Percentiles rank a stretch among this genome's conserved stretches.
Conservation (phyloP, 2,113 vertebrate genomes). For the Dipodomys merriami region DNA sequence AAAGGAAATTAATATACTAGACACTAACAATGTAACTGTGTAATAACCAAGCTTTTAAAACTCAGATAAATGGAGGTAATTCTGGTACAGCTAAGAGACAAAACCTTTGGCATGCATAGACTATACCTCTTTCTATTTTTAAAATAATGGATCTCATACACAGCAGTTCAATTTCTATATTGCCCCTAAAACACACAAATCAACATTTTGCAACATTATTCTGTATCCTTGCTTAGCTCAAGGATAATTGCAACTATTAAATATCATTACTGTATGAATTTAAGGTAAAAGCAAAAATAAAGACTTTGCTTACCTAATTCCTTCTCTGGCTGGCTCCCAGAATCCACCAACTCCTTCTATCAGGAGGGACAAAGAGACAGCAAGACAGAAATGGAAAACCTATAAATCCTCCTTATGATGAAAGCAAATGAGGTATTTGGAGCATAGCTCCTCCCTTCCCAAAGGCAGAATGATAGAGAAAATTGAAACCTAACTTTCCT, state of each 20-base stretch:
- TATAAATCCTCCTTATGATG: neutral
- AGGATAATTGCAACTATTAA: conserved; percentile 45
- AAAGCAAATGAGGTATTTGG: neutral
- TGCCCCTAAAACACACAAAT: conserved; percentile 59
- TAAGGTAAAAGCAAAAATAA: conserved; percentile 56
- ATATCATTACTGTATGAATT: conserved; percentile 37
- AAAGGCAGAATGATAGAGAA: neutral
- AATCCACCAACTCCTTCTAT: conserved; percentile 50
- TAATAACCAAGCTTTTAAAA: conserved; percentile 29
- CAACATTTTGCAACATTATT: conserved; percentile 37
- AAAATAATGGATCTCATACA: conserved; percentile 24
- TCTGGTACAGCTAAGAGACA: neutral
- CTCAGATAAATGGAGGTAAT: conserved; percentile 43
- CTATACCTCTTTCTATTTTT: conserved; percentile 40
- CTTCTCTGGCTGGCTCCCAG: conserved; percentile 62
- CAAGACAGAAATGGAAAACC: conserved; percentile 18
- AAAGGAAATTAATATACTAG: conserved; percentile 50
- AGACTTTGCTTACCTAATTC: conserved; percentile 68
- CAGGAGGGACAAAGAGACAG: conserved; percentile 45
- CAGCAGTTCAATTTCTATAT: neutral
- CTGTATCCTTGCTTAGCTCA: conserved; percentile 41
- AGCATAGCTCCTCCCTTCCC: neutral
- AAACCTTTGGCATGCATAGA: neutral
- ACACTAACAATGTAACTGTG: neutral
- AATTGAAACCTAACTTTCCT: conserved; percentile 40